Conservation (phyloP, 2,113 vertebrate species). For the Pogona vitticeps region DNA sequence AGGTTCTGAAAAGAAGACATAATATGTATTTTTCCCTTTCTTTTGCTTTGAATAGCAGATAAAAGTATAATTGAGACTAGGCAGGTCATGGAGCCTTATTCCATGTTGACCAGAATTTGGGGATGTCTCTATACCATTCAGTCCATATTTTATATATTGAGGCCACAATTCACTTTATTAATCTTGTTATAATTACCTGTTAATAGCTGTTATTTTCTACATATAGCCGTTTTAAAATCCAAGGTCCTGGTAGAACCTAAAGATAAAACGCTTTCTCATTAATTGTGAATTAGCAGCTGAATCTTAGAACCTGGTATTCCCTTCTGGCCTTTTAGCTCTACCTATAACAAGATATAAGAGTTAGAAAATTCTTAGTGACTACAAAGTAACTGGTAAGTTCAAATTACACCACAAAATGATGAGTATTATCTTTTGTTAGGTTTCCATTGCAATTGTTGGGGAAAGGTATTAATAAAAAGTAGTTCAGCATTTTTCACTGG, state of each 20-base stretch:
- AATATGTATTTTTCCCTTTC: conserved; percentile 33
- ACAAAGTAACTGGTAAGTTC: too few relatives aligned
- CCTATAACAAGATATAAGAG: background rate
- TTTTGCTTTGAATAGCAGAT: conserved; percentile 16
- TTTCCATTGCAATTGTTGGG: too few relatives aligned
- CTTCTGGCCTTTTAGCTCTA: background rate
- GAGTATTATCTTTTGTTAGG: too few relatives aligned
- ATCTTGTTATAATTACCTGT: conserved; percentile 13
- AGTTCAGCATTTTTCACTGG: too few relatives aligned
- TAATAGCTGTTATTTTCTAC: conserved; percentile 3
- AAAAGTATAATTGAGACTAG: conserved; percentile 50
- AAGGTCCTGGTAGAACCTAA: conserved; percentile 10
- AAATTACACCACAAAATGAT: too few relatives aligned
- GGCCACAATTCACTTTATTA: conserved; percentile 8
- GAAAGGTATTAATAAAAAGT: too few relatives aligned
- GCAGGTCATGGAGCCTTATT: conserved; percentile 61
- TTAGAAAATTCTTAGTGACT: too few relatives aligned
- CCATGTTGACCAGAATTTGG: conserved; percentile 34
- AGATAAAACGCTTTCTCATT: background rate
- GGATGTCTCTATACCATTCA: background rate
- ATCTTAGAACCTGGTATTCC: background rate
- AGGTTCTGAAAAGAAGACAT: conserved; percentile 37
- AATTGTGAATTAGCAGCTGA: background rate
- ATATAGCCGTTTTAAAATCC: background rate
- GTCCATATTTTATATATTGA: background rate